Conservation (phyloP, 2,113 vertebrate genomes). For the Calcarius ornatus region DNA sequence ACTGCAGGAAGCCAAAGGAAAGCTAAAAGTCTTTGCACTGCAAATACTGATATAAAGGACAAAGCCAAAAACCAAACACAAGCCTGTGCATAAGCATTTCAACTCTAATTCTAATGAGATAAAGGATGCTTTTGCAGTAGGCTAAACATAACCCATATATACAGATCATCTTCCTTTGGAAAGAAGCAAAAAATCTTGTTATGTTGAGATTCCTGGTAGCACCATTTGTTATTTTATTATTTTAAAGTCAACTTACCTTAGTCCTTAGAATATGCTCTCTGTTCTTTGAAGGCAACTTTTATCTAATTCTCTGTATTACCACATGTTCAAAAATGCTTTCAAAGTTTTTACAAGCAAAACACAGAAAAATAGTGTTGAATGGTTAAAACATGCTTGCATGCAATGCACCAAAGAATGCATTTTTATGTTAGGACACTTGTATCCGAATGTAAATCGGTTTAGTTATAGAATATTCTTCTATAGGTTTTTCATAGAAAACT, state of each 20-base stretch:
- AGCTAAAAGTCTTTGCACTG: neutral
- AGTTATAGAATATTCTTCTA: neutral
- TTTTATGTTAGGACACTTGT: neutral
- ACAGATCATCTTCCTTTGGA: neutral
- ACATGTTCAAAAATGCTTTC: neutral
- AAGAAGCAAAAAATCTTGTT: neutral
- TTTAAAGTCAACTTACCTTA: neutral
- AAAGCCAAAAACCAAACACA: neutral
- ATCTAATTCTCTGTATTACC: neutral
- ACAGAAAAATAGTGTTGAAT: neutral
- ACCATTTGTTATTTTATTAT: neutral
- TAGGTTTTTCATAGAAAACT: neutral
- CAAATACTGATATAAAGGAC: neutral
- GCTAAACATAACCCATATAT: neutral
- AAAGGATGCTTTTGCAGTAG: neutral
- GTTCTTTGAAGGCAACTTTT: neutral
- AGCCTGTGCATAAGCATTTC: neutral
- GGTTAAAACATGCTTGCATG: neutral
- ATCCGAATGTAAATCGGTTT: neutral
- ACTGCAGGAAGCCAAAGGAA: neutral
- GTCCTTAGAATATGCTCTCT: neutral
- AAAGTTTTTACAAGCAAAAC: neutral
- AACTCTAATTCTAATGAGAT: neutral
- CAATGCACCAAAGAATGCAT: accelerated
- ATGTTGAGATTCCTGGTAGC: neutral